Evolutionary conservation across 1,140 invertebrate species (phyloP).

Genomic region (Kradibia gibbosae): DNA sequence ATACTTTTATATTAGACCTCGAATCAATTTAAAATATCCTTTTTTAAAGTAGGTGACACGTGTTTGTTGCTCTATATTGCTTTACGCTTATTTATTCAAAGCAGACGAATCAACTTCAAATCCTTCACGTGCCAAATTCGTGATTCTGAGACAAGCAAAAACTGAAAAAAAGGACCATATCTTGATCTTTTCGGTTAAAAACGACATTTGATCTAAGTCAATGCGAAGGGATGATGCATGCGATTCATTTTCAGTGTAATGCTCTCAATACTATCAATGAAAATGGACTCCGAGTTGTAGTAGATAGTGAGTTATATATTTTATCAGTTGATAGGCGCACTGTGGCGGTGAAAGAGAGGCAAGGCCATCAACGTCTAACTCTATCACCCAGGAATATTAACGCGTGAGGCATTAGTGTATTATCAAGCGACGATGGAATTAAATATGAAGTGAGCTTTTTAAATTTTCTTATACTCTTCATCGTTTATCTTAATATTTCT

Average conservation of each 20-base stretch:
- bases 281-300: neutral
- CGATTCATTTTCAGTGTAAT: neutral
- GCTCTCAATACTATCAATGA: slow-evolving; percentile 21
- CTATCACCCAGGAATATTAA: neutral
- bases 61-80: neutral
- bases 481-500: neutral
- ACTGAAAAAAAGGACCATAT: neutral
- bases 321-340: neutral
- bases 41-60: neutral
- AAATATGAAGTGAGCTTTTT: neutral
- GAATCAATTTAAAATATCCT: slow-evolving; percentile 7
- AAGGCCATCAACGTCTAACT: neutral
- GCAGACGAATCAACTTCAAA: neutral
- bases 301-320: neutral
- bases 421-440: neutral
- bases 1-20: neutral
- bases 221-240: slow-evolving; percentile 1
- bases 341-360: neutral
- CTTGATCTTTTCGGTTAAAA: neutral
- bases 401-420: neutral
- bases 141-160: neutral
- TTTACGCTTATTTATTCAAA: slow-evolving; percentile 4
- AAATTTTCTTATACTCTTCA: neutral
- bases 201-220: neutral
- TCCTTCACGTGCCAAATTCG: neutral